phyloP scores from a whole-genome alignment of 2,888 invertebrate species.

The Cybosia mesomella region DNA sequence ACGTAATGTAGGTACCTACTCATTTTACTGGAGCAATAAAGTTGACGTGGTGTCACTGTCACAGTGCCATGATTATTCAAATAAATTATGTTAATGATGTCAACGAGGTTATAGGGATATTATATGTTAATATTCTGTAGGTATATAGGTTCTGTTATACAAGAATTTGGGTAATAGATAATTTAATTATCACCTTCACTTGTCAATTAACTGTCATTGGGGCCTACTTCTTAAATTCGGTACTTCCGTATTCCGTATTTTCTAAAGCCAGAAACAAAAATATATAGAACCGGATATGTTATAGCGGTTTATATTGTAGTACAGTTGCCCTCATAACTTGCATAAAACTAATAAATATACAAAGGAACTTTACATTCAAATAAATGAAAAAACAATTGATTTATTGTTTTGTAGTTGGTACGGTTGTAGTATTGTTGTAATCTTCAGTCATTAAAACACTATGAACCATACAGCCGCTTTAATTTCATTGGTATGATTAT shows the following conservation, averaged over 20 bases:
- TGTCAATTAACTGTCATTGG: slow-evolving; percentile 12
- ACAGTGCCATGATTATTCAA: slow-evolving; percentile 5
- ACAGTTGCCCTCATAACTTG: too few relatives aligned
- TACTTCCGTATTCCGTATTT: not conserved
- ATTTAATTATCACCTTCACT: slow-evolving; percentile 16
- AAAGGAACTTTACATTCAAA: too few relatives aligned
- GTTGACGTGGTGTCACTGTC: slow-evolving; percentile 13
- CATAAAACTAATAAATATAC: too few relatives aligned
- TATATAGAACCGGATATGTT: too few relatives aligned
- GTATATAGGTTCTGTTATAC: not conserved
- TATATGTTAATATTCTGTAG: not conserved
- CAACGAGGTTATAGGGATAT: slow-evolving; percentile 6
- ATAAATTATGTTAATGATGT: slow-evolving; percentile 12
- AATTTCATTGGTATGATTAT: too few relatives aligned
- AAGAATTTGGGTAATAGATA: not conserved
- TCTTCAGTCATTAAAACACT: too few relatives aligned
- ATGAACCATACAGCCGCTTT: too few relatives aligned
- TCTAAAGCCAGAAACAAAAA: too few relatives aligned
- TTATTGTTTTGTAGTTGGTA: too few relatives aligned
- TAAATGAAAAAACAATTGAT: too few relatives aligned
- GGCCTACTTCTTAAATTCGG: slow-evolving; percentile 7
- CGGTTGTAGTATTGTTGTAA: too few relatives aligned
- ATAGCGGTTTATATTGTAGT: too few relatives aligned
- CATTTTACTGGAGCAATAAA: not conserved
- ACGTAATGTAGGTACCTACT: not conserved